phyloP scores from a whole-genome alignment of 1,140 invertebrate species.

The Glomeris maerens region DNA sequence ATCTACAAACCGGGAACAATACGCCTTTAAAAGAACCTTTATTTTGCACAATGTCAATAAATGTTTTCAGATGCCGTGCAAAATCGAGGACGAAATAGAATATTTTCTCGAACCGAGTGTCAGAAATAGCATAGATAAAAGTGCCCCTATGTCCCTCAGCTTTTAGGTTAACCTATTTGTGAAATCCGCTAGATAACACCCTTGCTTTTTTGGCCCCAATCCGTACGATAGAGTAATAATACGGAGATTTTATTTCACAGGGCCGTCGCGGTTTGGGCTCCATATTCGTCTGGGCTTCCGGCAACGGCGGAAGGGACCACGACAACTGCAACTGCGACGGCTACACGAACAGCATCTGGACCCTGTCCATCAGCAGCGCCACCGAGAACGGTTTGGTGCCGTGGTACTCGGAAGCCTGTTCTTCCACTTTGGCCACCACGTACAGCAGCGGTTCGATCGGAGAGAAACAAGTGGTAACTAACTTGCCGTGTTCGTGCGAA shows the following conservation, averaged over 20 bases:
- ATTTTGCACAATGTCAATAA: no score
- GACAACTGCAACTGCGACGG: constrained; percentile 99
- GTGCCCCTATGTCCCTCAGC: no score
- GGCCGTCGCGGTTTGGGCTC: constrained; percentile 92
- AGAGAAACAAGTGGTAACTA: constrained; percentile 26
- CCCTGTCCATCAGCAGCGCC: constrained; percentile 89
- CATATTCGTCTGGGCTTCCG: constrained; percentile 98
- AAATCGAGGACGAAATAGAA: no score
- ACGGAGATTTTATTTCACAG: constrained; percentile 32
- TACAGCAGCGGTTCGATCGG: constrained; percentile 90
- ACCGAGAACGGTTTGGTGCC: constrained; percentile 85
- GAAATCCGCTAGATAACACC: constrained; percentile 15
- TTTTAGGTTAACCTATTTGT: constrained; percentile 14
- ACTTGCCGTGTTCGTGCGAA: no score
- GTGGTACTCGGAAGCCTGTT: constrained; percentile 97
- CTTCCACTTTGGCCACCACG: constrained; percentile 87
- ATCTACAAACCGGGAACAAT: no score
- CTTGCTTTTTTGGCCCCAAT: no score
- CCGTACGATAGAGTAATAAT: no score
- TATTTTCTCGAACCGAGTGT: constrained; percentile 8
- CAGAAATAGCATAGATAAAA: constrained; percentile 20
- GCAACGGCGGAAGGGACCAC: constrained; percentile 88
- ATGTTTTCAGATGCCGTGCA: no score
- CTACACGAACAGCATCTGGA: constrained; percentile 97
- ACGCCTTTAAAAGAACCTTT: no score